phyloP scores from a whole-genome alignment of 2,113 vertebrate genomes.

The Pseudonaja textilis region DNA sequence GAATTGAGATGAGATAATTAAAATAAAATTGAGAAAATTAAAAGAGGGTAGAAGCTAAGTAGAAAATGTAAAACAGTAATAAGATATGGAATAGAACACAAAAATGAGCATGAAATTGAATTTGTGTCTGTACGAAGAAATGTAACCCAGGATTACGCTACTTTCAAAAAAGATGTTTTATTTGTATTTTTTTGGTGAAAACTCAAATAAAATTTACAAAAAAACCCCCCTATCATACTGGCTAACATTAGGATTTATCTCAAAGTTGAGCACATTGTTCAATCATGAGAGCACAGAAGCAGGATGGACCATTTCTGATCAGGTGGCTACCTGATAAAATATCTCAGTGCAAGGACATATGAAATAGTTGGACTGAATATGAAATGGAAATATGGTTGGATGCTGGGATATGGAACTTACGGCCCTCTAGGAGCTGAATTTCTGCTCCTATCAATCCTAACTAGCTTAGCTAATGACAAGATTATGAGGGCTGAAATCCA shows the following conservation, averaged over 20 bases:
- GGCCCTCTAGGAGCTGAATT: not conserved
- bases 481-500: not conserved
- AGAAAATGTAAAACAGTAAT: too few species aligned
- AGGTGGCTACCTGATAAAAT: not conserved
- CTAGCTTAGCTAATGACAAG: not conserved
- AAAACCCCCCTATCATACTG: not conserved
- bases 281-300: not conserved
- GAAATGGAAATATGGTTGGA: not conserved
- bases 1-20: too few species aligned
- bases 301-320: not conserved
- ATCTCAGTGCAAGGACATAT: accelerated
- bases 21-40: too few species aligned
- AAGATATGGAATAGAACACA: too few species aligned
- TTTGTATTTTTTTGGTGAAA: too few species aligned
- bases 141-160: too few species aligned
- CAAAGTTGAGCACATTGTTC: not conserved
- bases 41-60: too few species aligned
- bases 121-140: too few species aligned
- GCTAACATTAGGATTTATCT: not conserved
- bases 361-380: not conserved
- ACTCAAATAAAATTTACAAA: too few species aligned
- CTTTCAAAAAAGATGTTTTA: too few species aligned
- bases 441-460: not conserved
- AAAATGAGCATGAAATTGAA: too few species aligned
- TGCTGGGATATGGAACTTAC: not conserved